Base-by-base conservation (phyloP, 2,888 invertebrate genomes). In the Spodoptera littoralis region DNA sequence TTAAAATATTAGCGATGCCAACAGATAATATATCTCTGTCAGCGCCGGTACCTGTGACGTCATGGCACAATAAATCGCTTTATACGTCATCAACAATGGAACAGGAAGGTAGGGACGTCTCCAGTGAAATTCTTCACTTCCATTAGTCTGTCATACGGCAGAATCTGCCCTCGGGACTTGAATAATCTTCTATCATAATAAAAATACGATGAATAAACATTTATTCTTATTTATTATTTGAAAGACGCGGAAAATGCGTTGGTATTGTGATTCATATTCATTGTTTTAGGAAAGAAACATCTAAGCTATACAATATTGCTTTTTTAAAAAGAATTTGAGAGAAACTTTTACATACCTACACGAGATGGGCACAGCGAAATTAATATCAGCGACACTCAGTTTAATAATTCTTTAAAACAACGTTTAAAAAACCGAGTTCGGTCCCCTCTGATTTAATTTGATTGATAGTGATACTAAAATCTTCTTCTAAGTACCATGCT, bases 21-120 rank as follows among this genome's bases (percentile, higher is more conserved):
- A 50, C 43, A 47, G 53, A 70, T 70, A 73, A 77, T 83, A 70
- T 61, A 70, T 82, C 73, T 77, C 69, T 75, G 74, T 65, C 73
- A 63, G 27, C 48, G 47, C 27, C 57, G 58, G 60, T 63, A 80
- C 73, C 75, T 81, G 77, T 73, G 72, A 71, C 71, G 68, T 73
- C 64, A 70, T 61, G 54, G 60, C 47, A 74, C 65, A 73, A 78
- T 79, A 76, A 75, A 83, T 73, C 63, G 65, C 67, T 76, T 61
- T 60, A 57, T 48, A 70, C 60, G 58, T 56, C 60, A 65, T 67
- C 67, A 60, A 73, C 57, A 65, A 68, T 47, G 47, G 53, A 53
- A 13, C 18, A 8, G 30, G 45, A 36, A 42, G 50, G 52, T 45
- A 53, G 53, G 52, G 49, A 41, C 36, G 47, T 62, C 53, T 55